Conservation (phyloP, 2,888 invertebrate genomes). For the Heliconius charithonia region DNA sequence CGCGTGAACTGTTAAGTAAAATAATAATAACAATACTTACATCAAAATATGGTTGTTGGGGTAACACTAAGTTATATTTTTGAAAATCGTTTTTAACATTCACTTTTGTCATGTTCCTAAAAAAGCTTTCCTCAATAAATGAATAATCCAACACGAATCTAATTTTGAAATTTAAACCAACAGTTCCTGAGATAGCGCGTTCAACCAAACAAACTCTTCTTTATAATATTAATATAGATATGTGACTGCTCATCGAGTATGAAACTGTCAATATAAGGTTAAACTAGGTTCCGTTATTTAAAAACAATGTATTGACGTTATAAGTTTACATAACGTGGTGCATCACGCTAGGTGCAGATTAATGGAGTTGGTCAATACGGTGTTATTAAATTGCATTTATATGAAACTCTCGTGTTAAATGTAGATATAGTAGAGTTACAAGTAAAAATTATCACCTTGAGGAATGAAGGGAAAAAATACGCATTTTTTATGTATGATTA, state of each 20-base stretch:
- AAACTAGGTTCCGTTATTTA: slow-evolving; percentile 7
- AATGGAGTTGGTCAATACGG: slow-evolving; percentile 2
- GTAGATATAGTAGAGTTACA: background rate
- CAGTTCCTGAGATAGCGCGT: background rate
- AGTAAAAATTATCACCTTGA: background rate
- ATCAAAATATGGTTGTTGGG: slow-evolving; percentile 58
- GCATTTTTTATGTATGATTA: too few species aligned
- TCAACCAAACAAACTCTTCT: background rate
- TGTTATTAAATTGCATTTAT: slow-evolving; percentile 15
- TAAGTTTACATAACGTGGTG: background rate
- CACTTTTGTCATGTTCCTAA: slow-evolving; percentile 29
- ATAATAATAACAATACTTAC: slow-evolving; percentile 52
- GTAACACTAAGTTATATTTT: slow-evolving; percentile 49
- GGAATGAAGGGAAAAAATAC: background rate
- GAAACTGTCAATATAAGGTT: background rate
- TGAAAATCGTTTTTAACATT: slow-evolving; percentile 41
- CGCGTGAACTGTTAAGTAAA: background rate
- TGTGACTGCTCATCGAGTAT: background rate
- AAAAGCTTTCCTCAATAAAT: background rate
- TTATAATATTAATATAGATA: background rate
- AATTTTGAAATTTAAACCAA: background rate
- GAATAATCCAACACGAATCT: background rate
- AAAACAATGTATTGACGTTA: background rate
- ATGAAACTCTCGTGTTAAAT: background rate
- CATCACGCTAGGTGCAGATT: slow-evolving; percentile 35